Evolutionary conservation across 2,113 vertebrate species (phyloP).

Genomic region (Motacilla tschutschensis): DNA sequence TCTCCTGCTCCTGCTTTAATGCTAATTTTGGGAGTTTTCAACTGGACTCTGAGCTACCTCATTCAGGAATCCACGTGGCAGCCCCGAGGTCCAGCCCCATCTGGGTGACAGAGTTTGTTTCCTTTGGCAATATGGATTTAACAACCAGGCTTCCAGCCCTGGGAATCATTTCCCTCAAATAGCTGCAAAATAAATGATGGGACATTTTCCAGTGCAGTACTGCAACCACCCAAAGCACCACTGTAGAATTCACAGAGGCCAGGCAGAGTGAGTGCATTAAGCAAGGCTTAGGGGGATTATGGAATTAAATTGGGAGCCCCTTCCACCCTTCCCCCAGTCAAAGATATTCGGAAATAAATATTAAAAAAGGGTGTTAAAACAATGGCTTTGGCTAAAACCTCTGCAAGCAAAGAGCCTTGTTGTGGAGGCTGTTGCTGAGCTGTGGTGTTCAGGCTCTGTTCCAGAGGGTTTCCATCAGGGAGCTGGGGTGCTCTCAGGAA

Average conservation of each 20-base stretch:
- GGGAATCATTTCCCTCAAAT: constrained; percentile 5
- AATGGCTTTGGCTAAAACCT: background rate
- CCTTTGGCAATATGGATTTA: background rate
- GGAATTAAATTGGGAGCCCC: constrained; percentile 48
- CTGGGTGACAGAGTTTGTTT: background rate
- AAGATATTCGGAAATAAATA: background rate
- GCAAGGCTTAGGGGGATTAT: constrained; percentile 51
- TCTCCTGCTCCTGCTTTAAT: background rate
- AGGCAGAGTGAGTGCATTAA: constrained; percentile 12
- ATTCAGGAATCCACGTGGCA: background rate
- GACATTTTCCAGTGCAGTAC: background rate
- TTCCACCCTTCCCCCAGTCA: constrained; percentile 43
- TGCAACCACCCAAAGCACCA: constrained; percentile 14
- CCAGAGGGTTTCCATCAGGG: background rate
- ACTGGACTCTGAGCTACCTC: background rate
- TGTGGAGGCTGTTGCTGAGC: background rate
- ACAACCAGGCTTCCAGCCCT: background rate
- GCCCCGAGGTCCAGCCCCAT: background rate
- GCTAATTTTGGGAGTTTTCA: background rate
- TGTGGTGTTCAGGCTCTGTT: background rate
- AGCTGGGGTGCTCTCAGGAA: background rate
- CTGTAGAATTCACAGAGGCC: background rate
- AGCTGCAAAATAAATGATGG: constrained; percentile 37
- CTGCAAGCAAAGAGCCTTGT: background rate
- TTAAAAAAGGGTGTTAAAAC: background rate